These are phyloP conservation scores for Tachysurus fulvidraco DNA, from an alignment of 2,113 vertebrate species.

Conservation along the genomic window DNA sequence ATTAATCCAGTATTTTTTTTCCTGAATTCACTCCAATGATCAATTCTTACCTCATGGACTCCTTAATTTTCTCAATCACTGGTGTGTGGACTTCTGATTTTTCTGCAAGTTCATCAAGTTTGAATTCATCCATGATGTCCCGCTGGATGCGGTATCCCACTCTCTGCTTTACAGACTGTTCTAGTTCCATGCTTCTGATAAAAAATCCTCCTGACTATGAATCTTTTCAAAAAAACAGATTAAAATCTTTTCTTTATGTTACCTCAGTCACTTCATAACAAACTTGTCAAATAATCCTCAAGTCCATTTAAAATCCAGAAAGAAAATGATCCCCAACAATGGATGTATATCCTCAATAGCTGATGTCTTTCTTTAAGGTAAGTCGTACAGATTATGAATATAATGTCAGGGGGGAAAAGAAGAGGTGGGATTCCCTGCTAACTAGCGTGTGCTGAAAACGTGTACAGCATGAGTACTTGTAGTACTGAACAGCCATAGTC, in stretches of 20 bases:
- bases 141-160: slow-evolving; percentile 62
- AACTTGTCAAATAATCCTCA: background rate
- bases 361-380: background rate
- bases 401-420: background rate
- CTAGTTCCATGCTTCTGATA: slow-evolving; percentile 13
- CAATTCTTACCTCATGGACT: slow-evolving; percentile 64
- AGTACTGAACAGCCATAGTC: background rate
- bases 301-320: no score
- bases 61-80: slow-evolving; percentile 60
- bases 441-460: background rate
- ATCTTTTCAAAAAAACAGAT: background rate
- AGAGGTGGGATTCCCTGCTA: background rate
- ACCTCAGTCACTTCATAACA: background rate
- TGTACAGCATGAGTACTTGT: background rate
- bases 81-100: slow-evolving; percentile 57
- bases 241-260: background rate
- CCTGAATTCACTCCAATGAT: background rate
- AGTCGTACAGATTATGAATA: background rate
- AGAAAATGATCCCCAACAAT: background rate
- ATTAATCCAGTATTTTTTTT: background rate
- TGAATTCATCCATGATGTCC: slow-evolving; percentile 67
- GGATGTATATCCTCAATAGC: background rate
- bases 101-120: slow-evolving; percentile 63
- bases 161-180: slow-evolving; percentile 47
- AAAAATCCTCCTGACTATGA: background rate